Evolutionary conservation across 2,113 vertebrate genomes (phyloP).

Genomic region (Castor canadensis): DNA sequence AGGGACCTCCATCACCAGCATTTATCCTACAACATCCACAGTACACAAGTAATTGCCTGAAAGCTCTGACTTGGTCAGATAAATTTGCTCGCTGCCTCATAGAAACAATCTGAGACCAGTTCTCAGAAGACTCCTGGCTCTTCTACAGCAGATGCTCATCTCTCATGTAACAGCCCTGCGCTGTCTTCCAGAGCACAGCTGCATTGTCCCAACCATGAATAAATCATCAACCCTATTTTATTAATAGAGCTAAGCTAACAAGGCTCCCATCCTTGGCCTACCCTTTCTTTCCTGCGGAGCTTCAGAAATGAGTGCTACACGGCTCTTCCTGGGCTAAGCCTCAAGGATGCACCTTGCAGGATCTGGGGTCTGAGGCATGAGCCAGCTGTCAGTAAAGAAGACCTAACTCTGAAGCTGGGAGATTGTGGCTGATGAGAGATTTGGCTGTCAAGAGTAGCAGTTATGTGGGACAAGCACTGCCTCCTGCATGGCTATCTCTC

Average conservation of each 20-base stretch:
- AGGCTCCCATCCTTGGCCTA: slow-evolving; percentile 77
- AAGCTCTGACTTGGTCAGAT: slow-evolving; percentile 76
- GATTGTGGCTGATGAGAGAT: background rate
- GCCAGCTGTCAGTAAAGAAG: background rate
- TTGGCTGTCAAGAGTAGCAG: background rate
- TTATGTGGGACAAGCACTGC: background rate
- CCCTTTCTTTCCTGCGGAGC: slow-evolving; percentile 69
- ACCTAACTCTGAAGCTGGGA: background rate
- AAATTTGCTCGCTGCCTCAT: slow-evolving; percentile 61
- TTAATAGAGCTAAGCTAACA: slow-evolving; percentile 84
- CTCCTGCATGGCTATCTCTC: no score
- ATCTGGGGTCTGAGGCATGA: background rate
- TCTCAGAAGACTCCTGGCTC: slow-evolving; percentile 67
- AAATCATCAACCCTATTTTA: slow-evolving; percentile 87
- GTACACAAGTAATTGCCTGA: slow-evolving; percentile 64
- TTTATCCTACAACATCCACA: slow-evolving; percentile 42
- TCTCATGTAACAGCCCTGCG: slow-evolving; percentile 77
- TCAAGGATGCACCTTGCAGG: background rate
- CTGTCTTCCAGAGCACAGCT: slow-evolving; percentile 74
- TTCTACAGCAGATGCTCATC: slow-evolving; percentile 78
- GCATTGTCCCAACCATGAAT: slow-evolving; percentile 86
- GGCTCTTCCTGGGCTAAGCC: slow-evolving; percentile 48
- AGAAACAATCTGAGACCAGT: slow-evolving; percentile 71
- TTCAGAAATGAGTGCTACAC: slow-evolving; percentile 48
- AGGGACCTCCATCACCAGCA: background rate